Evolutionary conservation across 2,113 vertebrate genomes (phyloP), one percentile per base, ranked within the genome.

Genomic region (Ptilonorhynchus violaceus): DNA sequence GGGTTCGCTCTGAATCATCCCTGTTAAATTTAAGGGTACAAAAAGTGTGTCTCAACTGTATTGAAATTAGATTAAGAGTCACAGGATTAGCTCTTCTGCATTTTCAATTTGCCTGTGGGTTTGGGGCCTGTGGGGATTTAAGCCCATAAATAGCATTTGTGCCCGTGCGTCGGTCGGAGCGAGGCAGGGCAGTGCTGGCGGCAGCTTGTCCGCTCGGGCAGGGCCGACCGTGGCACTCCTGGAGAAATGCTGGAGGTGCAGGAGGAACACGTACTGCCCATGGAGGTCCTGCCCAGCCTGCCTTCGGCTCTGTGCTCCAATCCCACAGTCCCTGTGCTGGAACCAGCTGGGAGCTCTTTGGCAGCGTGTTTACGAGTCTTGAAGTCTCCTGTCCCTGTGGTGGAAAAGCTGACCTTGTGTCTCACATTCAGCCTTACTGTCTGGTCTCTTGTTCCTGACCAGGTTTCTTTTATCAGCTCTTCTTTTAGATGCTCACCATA

Each of bases 11-110:
- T 88, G 88, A 93, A 59, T 92, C 67, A 88, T n/a, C 60, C 37
- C 9, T 21, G 25, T 63, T 50, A 84, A 93, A 94, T 85, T 62
- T 93, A 78, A 92, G 69, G 56, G 15, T 78, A 35, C 33, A 31
- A 37, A 70, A 82, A 82, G 15, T 14, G 11, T 81, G 89, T 95
- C 88, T 95, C 64, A 52, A n/a, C 64, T 60, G 16, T 31, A 67
- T 52, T 89, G 86, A 92, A 91, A 85, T 89, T 46, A 77, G 56
- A 83, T 89, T 58, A 53, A n/a, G 86, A 89, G 70, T 79, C 27
- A 30, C 59, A 84, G 69, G 80, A 87, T 97, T 92, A 91, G 69
- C 58, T 95, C 56, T 39, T 89, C 21, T 35, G 56, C 62, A 28
- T 87, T 95, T 95, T 68, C 47, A 70, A 0, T 52, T 60, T 56